Evolutionary conservation across 1,140 invertebrate species (phyloP), one percentile per base, ranked within the genome.

Genomic region (Apis dorsata): DNA sequence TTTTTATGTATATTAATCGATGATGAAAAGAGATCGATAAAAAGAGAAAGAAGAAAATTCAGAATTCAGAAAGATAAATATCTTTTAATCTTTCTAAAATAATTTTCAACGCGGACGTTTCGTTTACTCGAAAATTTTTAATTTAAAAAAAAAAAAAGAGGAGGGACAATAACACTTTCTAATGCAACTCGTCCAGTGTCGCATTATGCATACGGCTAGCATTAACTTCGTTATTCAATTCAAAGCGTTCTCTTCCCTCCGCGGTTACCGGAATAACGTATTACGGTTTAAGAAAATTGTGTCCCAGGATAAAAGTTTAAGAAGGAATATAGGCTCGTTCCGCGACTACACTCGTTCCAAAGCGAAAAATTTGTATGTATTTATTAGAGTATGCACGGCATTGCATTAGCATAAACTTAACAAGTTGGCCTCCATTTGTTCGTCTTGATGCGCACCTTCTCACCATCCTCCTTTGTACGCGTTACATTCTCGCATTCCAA

Each of bases 261-360:
- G 4, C 66, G 11, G 63, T 66, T 66, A 28, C 34, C 3, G 49
- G 11, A 51, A 49, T 49, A 70, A 53, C 68, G 68, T 70, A 70
- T 70, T 70, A 70, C 49, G 68, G 68, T 70, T 70, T 51, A 70
- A 53, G 68, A 70, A 70, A 70, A 70, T 70, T 51, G 68, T 24
- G n/a, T 15, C n/a, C 11, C 12, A 21, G 49, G 7, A 44, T 7
- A 2, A 44, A 10, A 21, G 66, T 21, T 15, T 69, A n/a, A 68
- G 44, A 1, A 13, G 19, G 7, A 44, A 69, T 49, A 8, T 69
- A 68, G 34, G 21, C 9, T 15, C 11, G 21, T 4, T 21, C 17
- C 49, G 12, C 53, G 63, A 57, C 28, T 12, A 21, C 28, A 57
- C 51, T 55, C 21, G 10, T 7, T 10, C 13, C 24, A 2, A 34